Conservation (phyloP, 2,888 invertebrate genomes). For the Marronus borbonicus region DNA sequence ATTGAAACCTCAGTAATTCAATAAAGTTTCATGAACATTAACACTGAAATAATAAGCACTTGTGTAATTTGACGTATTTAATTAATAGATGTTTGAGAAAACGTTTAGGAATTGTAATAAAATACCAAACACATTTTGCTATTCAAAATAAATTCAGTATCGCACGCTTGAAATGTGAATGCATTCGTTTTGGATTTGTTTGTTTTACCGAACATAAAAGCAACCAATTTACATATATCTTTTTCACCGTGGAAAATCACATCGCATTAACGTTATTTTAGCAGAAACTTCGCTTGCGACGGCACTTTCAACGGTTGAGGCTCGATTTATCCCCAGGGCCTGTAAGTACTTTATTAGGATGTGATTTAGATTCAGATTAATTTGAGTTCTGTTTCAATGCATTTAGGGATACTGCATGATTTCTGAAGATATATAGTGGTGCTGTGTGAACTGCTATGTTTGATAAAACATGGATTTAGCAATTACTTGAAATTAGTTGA, state of each 20-base stretch:
- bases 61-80: too few relatives aligned
- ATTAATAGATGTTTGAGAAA: too few relatives aligned
- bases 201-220: constrained; percentile 8
- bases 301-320: constrained; percentile 18
- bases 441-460: too few relatives aligned
- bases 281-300: background rate
- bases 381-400: constrained; percentile 34
- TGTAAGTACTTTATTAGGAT: constrained; percentile 15
- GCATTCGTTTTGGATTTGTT: constrained; percentile 19
- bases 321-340: constrained; percentile 6
- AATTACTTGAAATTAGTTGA: too few relatives aligned
- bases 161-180: constrained; percentile 2
- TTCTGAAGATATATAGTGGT: too few relatives aligned
- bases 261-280: constrained; percentile 30
- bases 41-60: too few relatives aligned
- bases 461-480: too few relatives aligned
- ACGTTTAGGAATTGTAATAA: background rate
- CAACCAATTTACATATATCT: constrained; percentile 34
- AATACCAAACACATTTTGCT: background rate
- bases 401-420: background rate
- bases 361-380: constrained; percentile 35
- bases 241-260: constrained; percentile 20
- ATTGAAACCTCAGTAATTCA: too few relatives aligned
- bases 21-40: too few relatives aligned
- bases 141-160: background rate